Percentiles rank a stretch among this genome's conserved stretches.
Conservation (phyloP, 2,797 vertebrate species). For the Leuciscus waleckii region DNA sequence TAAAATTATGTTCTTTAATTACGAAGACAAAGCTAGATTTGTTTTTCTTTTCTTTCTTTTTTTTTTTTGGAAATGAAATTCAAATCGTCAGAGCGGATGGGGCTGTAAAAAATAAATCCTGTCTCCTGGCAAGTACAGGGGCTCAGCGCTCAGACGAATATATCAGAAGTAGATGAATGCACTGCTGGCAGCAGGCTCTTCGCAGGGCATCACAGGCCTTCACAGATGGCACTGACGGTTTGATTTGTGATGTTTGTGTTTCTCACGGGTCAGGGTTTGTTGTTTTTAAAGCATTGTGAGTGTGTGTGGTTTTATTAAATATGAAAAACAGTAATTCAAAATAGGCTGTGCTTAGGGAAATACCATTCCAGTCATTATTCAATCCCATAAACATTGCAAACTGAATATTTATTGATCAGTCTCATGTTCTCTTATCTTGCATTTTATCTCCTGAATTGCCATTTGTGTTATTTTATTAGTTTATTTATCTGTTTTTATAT, state of each 20-base stretch:
- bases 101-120: constrained; percentile 31
- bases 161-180: constrained; percentile 31
- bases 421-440: background rate
- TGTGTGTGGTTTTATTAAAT: constrained; percentile 22
- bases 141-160: constrained; percentile 5
- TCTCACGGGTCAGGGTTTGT: constrained; percentile 21
- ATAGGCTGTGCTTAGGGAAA: background rate
- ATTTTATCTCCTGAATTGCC: background rate
- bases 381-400: background rate
- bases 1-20: constrained; percentile 5
- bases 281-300: constrained; percentile 5
- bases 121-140: constrained; percentile 26
- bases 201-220: constrained; percentile 21
- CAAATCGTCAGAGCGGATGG: background rate
- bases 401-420: background rate
- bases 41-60: background rate
- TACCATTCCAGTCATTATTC: background rate
- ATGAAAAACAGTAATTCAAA: background rate
- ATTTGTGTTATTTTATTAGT: background rate
- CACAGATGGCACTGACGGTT: constrained; percentile 43
- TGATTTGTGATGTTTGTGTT: constrained; percentile 32
- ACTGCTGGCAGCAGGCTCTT: constrained; percentile 29
- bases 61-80: background rate
- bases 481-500: background rate
- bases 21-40: constrained; percentile 27